phyloP scores from a whole-genome alignment of 2,113 vertebrate genomes.

The Apteryx mantelli region DNA sequence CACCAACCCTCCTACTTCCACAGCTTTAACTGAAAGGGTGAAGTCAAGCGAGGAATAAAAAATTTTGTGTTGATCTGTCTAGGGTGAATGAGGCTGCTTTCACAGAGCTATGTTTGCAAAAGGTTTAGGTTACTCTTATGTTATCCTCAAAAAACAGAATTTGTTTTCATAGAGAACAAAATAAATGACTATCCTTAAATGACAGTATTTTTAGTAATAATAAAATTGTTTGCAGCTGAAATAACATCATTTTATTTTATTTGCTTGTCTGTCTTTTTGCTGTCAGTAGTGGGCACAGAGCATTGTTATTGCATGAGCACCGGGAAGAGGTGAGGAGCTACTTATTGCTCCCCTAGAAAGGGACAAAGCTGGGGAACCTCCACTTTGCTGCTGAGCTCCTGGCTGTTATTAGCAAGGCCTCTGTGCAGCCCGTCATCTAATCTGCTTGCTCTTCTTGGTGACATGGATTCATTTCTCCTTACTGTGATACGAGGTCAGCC shows the following conservation, averaged over 20 bases:
- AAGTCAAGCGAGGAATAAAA: background rate
- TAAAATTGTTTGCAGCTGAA: constrained; percentile 58
- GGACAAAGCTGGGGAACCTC: background rate
- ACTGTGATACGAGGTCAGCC: background rate
- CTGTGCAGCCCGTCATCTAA: background rate
- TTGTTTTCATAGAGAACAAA: constrained; percentile 53
- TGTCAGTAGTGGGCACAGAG: background rate
- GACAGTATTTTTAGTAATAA: constrained; percentile 52
- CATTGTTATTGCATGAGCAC: background rate
- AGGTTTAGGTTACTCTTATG: constrained; percentile 38
- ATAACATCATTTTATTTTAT: constrained; percentile 55
- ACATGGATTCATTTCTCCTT: background rate
- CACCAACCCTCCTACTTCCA: background rate
- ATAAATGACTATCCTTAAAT: constrained; percentile 54
- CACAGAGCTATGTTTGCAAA: constrained; percentile 44
- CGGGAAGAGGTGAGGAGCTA: background rate
- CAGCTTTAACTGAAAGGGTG: background rate
- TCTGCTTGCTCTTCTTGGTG: background rate
- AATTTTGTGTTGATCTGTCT: background rate
- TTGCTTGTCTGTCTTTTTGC: background rate
- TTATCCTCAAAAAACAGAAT: constrained; percentile 14
- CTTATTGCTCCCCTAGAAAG: background rate
- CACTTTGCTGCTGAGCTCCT: background rate
- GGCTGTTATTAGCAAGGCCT: background rate
- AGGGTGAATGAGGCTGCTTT: constrained; percentile 6